Conservation (phyloP, 1,140 invertebrate species). For the Drosophila elegans region DNA sequence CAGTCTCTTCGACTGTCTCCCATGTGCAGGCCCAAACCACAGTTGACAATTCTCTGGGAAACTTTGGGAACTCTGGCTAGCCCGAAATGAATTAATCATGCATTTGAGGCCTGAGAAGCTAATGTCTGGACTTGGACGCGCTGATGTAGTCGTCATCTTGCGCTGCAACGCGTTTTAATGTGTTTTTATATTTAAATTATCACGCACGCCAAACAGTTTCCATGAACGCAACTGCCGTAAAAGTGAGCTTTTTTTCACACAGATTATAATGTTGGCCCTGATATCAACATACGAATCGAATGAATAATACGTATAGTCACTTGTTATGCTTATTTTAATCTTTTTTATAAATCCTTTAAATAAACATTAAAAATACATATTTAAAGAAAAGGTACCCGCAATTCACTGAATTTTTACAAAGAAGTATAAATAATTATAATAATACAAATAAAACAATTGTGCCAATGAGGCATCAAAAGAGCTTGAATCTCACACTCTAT, state of each 20-base stretch:
- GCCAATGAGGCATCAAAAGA: too few relatives aligned
- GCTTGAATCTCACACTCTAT: too few relatives aligned
- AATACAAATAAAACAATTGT: too few relatives aligned
- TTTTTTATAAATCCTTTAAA: background rate
- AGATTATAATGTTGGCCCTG: slow-evolving; percentile 7
- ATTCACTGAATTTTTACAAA: too few relatives aligned
- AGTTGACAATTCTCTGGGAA: slow-evolving; percentile 72
- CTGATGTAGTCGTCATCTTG: slow-evolving; percentile 50
- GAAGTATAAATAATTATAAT: too few relatives aligned
- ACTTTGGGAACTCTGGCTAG: slow-evolving; percentile 1
- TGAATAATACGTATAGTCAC: background rate
- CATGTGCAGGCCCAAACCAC: background rate
- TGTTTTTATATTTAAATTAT: slow-evolving; percentile 80
- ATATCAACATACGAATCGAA: background rate
- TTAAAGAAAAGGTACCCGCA: too few relatives aligned
- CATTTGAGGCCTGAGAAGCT: slow-evolving; percentile 72
- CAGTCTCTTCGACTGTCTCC: background rate
- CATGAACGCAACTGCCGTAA: slow-evolving; percentile 26
- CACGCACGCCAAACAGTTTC: slow-evolving; percentile 74
- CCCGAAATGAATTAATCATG: slow-evolving; percentile 67
- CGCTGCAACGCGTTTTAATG: slow-evolving; percentile 55
- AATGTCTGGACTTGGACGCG: slow-evolving; percentile 11
- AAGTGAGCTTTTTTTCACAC: slow-evolving; percentile 29
- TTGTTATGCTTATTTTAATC: background rate
- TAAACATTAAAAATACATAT: background rate